Evolutionary conservation across 2,888 invertebrate species (phyloP).

Genomic region (Sclerodermus sp.): DNA sequence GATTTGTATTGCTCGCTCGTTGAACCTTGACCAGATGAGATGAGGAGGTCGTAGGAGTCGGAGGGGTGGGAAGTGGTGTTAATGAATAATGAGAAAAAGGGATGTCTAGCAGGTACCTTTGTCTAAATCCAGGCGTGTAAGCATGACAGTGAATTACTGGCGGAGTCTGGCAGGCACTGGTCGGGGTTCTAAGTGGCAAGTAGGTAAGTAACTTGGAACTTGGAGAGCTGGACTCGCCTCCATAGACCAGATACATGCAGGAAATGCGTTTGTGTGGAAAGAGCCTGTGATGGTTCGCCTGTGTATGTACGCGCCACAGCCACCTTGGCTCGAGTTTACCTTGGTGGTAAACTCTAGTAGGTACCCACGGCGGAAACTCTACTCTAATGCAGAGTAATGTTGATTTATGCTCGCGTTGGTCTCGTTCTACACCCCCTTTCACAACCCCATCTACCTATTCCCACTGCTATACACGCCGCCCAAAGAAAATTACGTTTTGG

Average conservation of each 20-base stretch:
- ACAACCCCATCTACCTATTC: slow-evolving; percentile 23
- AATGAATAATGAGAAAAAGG: not conserved
- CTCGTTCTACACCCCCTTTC: slow-evolving; percentile 30
- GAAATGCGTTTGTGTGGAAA: slow-evolving; percentile 5
- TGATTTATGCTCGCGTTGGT: slow-evolving; percentile 50
- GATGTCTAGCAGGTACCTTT: not conserved
- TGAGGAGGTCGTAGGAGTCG: too few species aligned
- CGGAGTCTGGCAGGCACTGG: slow-evolving; percentile 18
- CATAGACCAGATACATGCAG: slow-evolving; percentile 25
- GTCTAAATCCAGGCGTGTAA: slow-evolving; percentile 13
- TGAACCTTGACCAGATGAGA: too few species aligned
- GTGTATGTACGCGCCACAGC: too few species aligned
- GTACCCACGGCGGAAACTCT: slow-evolving; percentile 46
- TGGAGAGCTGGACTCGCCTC: slow-evolving; percentile 29
- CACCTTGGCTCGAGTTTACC: slow-evolving; percentile 38
- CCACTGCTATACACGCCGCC: slow-evolving; percentile 15
- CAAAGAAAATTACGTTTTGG: slow-evolving; percentile 26
- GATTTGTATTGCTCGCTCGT: too few species aligned
- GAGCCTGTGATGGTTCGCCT: slow-evolving; percentile 7
- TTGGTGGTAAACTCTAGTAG: slow-evolving; percentile 49
- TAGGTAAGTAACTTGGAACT: slow-evolving; percentile 51
- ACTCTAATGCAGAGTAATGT: slow-evolving; percentile 57
- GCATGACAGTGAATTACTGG: slow-evolving; percentile 31
- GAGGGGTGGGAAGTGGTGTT: not conserved
- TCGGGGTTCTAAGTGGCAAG: slow-evolving; percentile 46